Percentiles rank a stretch among this genome's conserved stretches.
These are phyloP conservation scores for Limanda limanda DNA, from an alignment of 2,113 vertebrate genomes.

Conservation along the genomic window DNA sequence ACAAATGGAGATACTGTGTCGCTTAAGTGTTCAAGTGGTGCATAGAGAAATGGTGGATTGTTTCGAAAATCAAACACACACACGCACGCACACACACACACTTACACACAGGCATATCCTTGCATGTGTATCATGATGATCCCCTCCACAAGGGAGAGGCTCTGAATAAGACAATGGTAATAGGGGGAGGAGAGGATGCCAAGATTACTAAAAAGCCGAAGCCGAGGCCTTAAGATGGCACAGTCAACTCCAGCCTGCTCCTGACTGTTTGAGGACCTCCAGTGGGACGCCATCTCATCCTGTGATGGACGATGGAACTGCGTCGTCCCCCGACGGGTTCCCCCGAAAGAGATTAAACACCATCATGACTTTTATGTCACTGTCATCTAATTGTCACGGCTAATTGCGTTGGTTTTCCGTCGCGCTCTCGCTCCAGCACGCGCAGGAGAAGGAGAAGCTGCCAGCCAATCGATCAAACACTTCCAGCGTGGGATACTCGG, in stretches of 20 bases:
- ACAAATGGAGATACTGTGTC: slow-evolving; percentile 43
- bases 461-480: slow-evolving; percentile 64
- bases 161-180: slow-evolving; percentile 60
- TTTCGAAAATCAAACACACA: slow-evolving; percentile 20
- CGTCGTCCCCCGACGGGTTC: slow-evolving; percentile 42
- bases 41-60: slow-evolving; percentile 21
- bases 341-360: slow-evolving; percentile 69
- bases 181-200: slow-evolving; percentile 55
- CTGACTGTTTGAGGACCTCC: slow-evolving; percentile 43
- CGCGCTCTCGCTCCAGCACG: slow-evolving; percentile 61
- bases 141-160: slow-evolving; percentile 53
- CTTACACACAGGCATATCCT: slow-evolving; percentile 36
- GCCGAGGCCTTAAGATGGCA: slow-evolving; percentile 41
- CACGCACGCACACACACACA: not conserved
- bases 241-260: slow-evolving; percentile 51
- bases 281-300: slow-evolving; percentile 49
- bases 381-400: slow-evolving; percentile 55
- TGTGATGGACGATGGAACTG: slow-evolving; percentile 49
- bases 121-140: slow-evolving; percentile 69
- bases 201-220: slow-evolving; percentile 61
- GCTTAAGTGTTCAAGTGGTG: slow-evolving; percentile 33
- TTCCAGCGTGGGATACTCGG: slow-evolving; percentile 35
- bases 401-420: slow-evolving; percentile 80
- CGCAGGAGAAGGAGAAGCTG: slow-evolving; percentile 49
- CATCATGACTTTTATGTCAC: slow-evolving; percentile 72